Conservation (phyloP, 2,797 vertebrate genomes). For the Centropyge bicolor region DNA sequence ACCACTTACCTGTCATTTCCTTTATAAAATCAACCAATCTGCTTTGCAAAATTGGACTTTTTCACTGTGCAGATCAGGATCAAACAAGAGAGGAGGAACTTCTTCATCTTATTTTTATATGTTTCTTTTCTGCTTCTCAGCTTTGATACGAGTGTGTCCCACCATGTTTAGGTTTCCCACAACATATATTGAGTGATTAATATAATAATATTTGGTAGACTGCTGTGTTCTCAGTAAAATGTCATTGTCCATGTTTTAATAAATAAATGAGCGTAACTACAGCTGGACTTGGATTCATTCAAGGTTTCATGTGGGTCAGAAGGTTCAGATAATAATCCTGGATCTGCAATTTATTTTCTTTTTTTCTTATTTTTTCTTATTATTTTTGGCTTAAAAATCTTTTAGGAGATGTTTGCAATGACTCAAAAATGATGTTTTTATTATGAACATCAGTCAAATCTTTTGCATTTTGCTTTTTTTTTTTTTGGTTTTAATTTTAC, state of each 20-base stretch:
- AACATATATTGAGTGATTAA: conserved; percentile 31
- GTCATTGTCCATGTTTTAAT: conserved; percentile 81
- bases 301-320: neutral
- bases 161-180: conserved; percentile 39
- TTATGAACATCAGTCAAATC: neutral
- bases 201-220: conserved; percentile 36
- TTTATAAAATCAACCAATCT: neutral
- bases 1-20: neutral
- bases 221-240: conserved; percentile 69
- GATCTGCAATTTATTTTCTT: neutral
- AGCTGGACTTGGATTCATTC: conserved; percentile 18
- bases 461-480: neutral
- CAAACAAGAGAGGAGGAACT: no score
- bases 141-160: conserved; percentile 53
- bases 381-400: neutral
- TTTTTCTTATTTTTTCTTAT: neutral
- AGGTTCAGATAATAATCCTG: neutral
- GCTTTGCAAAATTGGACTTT: neutral
- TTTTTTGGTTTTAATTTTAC: neutral
- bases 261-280: conserved; percentile 49
- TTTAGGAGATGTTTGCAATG: neutral
- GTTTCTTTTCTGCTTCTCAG: conserved; percentile 15
- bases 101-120: conserved; percentile 10
- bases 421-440: neutral
- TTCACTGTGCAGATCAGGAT: no score